A percentile compares a stretch with the other conserved stretches of the same genome.
phyloP scores from a whole-genome alignment of 2,888 invertebrate species.

The Ennomos quercinarius region DNA sequence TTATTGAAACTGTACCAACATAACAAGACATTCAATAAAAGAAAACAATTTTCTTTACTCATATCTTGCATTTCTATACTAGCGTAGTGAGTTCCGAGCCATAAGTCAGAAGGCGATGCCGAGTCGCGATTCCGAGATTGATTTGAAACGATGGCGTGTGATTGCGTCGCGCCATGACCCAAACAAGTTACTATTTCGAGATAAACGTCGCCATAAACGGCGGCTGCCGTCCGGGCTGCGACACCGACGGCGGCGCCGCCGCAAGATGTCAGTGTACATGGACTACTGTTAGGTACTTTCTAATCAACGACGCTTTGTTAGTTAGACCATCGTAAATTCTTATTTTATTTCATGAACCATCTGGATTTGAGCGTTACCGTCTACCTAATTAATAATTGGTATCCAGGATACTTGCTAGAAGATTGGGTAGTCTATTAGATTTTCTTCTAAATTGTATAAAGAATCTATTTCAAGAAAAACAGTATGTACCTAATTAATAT shows the following conservation, averaged over 20 bases:
- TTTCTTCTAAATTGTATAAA: not conserved
- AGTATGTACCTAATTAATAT: not conserved
- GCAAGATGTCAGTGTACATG: slow-evolving; percentile 39
- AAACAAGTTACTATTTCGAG: slow-evolving; percentile 84
- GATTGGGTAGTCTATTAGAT: too few relatives aligned
- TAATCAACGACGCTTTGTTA: slow-evolving; percentile 52
- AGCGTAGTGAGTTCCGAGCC: slow-evolving; percentile 11
- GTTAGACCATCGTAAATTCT: slow-evolving; percentile 8
- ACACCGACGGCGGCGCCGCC: slow-evolving; percentile 48
- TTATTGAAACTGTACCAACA: too few relatives aligned
- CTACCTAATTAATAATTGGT: too few relatives aligned
- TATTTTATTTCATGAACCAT: too few relatives aligned
- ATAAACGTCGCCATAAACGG: slow-evolving; percentile 81
- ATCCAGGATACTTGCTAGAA: too few relatives aligned
- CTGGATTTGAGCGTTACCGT: too few relatives aligned
- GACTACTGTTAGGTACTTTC: slow-evolving; percentile 60
- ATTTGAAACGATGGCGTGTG: slow-evolving; percentile 75
- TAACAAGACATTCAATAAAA: too few relatives aligned
- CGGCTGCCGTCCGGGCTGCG: slow-evolving; percentile 59
- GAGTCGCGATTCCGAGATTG: slow-evolving; percentile 64
- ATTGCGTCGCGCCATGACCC: slow-evolving; percentile 76
- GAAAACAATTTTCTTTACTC: too few relatives aligned
- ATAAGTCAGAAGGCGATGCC: slow-evolving; percentile 41
- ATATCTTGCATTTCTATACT: not conserved
- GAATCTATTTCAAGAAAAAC: not conserved